A percentile compares a stretch with the other conserved stretches of the same genome.
Evolutionary conservation across 2,113 vertebrate species (phyloP).

Genomic region (Grammomys dolichurus): DNA sequence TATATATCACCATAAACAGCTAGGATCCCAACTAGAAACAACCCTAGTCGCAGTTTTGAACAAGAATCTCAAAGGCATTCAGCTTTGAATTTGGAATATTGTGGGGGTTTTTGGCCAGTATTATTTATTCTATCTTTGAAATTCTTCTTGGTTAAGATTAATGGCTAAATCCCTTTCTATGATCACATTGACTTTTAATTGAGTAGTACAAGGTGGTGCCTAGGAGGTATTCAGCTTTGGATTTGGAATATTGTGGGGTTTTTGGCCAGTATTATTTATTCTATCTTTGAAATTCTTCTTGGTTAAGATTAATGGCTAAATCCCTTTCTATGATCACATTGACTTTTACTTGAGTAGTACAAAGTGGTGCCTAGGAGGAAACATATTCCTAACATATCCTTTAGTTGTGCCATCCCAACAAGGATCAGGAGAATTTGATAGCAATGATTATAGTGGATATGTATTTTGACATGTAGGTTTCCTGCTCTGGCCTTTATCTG

Average conservation of each 20-base stretch:
- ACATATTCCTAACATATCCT: not conserved
- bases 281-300: conserved; percentile 45
- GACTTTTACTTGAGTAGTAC: not conserved
- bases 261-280: conserved; percentile 18
- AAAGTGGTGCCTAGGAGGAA: conserved; percentile 1
- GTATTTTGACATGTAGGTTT: not conserved
- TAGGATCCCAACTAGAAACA: conserved; percentile 12
- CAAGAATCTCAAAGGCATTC: conserved; percentile 18
- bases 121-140: conserved; percentile 50
- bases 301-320: conserved; percentile 42
- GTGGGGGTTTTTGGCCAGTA: not conserved
- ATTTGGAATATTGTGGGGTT: not conserved
- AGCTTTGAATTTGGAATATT: not conserved
- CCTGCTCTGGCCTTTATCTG: not conserved
- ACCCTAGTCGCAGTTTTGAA: not conserved
- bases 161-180: conserved; percentile 36
- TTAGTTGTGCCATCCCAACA: not conserved
- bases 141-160: conserved; percentile 35
- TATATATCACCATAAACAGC: not conserved
- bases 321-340: conserved; percentile 20
- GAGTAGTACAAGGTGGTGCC: not conserved
- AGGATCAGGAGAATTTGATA: conserved; percentile 16
- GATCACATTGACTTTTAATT: conserved; percentile 5
- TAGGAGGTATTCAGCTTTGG: not conserved
- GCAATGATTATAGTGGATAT: not conserved